Percentiles rank a stretch among this genome's conserved stretches.
These are phyloP conservation scores for Halesus radiatus DNA, from an alignment of 1,140 invertebrate species.

Conservation along the genomic window DNA sequence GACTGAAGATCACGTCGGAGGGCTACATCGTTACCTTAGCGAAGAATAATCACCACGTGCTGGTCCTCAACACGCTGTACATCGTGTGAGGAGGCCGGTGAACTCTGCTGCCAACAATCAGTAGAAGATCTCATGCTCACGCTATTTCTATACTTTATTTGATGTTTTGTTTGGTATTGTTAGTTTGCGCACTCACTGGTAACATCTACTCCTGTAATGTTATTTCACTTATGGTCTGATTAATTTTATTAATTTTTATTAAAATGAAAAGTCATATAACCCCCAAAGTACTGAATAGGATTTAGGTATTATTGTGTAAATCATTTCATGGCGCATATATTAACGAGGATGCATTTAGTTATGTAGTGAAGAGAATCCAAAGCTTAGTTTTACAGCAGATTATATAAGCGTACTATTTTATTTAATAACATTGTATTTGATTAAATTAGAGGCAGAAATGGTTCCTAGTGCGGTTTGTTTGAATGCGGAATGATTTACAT, in stretches of 20 bases:
- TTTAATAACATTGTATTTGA: constrained; percentile 65
- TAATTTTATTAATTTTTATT: constrained; percentile 55
- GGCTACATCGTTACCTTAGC: constrained; percentile 97
- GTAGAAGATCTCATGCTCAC: constrained; percentile 63
- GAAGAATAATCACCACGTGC: constrained; percentile 98
- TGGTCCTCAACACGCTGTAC: constrained; percentile 95
- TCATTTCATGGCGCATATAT: constrained; percentile 50
- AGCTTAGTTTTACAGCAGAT: constrained; percentile 67
- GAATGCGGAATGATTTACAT: constrained; percentile 63
- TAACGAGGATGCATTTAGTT: constrained; percentile 69
- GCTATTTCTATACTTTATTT: constrained; percentile 66
- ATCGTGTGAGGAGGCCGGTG: constrained; percentile 80
- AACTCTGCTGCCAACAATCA: constrained; percentile 63
- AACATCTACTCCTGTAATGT: constrained; percentile 52
- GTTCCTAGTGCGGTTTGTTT: constrained; percentile 69
- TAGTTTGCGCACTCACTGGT: constrained; percentile 52
- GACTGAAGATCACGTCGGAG: constrained; percentile 95
- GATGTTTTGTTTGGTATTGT: constrained; percentile 62
- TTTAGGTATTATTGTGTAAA: constrained; percentile 60
- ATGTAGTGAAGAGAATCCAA: constrained; percentile 70
- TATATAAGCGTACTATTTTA: constrained; percentile 54
- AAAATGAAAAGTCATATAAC: constrained; percentile 56
- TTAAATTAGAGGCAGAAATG: constrained; percentile 71
- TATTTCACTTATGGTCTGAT: constrained; percentile 58
- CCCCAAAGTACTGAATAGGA: constrained; percentile 69